Evolutionary conservation across 2,888 invertebrate genomes (phyloP).

Genomic region (Epicampocera succincta): DNA sequence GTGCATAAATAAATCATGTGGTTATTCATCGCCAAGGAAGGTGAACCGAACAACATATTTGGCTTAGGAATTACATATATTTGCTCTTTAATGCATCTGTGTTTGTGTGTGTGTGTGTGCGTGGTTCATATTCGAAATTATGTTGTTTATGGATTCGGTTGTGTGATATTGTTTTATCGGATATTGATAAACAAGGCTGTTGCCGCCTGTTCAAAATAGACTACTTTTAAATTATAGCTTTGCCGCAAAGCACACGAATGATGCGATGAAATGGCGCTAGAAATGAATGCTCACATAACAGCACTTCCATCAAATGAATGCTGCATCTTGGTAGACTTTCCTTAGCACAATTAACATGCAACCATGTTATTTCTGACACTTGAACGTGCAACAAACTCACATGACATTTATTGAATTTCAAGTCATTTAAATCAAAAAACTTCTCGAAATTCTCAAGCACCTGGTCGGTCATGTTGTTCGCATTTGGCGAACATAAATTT

Average conservation of each 20-base stretch:
- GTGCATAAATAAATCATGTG: slow-evolving; percentile 13
- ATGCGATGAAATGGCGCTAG: no score
- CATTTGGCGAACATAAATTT: slow-evolving; percentile 41
- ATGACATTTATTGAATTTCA: slow-evolving; percentile 45
- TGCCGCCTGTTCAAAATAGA: no score
- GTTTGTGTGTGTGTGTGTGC: background rate
- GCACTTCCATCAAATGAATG: background rate
- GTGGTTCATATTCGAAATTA: background rate
- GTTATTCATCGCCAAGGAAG: slow-evolving; percentile 43
- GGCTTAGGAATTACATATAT: slow-evolving; percentile 3
- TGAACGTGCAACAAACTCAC: background rate
- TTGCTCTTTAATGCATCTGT: background rate
- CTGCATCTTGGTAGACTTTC: slow-evolving; percentile 33
- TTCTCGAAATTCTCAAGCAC: slow-evolving; percentile 54
- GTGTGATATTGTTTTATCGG: slow-evolving; percentile 23
- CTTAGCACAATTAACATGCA: slow-evolving; percentile 24
- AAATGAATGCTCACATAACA: no score
- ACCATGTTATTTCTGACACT: slow-evolving; percentile 20
- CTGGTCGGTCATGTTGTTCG: slow-evolving; percentile 47
- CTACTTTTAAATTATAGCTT: no score
- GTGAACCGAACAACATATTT: slow-evolving; percentile 31
- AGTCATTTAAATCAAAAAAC: slow-evolving; percentile 38
- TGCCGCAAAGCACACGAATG: no score
- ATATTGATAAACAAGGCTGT: slow-evolving; percentile 34
- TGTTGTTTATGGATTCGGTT: background rate